phyloP scores from a whole-genome alignment of 2,113 vertebrate genomes.

The Neofelis nebulosa region DNA sequence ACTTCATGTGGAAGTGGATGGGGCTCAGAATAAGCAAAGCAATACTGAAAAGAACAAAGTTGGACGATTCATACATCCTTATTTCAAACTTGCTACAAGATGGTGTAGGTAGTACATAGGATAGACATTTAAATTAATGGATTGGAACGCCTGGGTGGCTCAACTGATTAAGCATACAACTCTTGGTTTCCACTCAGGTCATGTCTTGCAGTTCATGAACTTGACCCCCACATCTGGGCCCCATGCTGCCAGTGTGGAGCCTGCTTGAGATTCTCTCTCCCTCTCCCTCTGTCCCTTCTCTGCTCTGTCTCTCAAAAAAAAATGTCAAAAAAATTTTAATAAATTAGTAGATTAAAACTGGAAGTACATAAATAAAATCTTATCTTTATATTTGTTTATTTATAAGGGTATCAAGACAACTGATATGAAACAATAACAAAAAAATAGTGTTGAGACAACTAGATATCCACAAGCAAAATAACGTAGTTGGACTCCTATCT shows the following conservation, averaged over 20 bases:
- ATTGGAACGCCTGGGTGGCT: not conserved
- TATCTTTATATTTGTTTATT: not conserved
- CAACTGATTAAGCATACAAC: too few species aligned
- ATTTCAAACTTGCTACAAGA: constrained; percentile 21
- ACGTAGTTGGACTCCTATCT: not conserved
- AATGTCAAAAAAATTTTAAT: too few species aligned
- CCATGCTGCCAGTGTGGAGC: too few species aligned
- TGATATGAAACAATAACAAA: not conserved
- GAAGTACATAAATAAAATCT: not conserved
- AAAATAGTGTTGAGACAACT: not conserved
- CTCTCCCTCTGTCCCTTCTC: too few species aligned
- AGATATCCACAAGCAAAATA: not conserved
- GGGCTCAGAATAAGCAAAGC: not conserved
- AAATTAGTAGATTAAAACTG: not conserved
- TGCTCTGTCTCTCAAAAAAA: too few species aligned
- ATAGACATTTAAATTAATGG: not conserved
- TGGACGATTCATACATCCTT: not conserved
- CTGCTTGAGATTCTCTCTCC: too few species aligned
- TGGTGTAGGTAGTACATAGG: not conserved
- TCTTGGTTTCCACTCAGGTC: too few species aligned
- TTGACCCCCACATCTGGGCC: too few species aligned
- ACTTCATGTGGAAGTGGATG: not conserved
- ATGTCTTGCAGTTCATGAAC: too few species aligned
- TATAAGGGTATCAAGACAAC: not conserved
- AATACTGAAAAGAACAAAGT: not conserved